phyloP scores from a whole-genome alignment of 2,113 vertebrate genomes.

The Corynorhinus townsendii region DNA sequence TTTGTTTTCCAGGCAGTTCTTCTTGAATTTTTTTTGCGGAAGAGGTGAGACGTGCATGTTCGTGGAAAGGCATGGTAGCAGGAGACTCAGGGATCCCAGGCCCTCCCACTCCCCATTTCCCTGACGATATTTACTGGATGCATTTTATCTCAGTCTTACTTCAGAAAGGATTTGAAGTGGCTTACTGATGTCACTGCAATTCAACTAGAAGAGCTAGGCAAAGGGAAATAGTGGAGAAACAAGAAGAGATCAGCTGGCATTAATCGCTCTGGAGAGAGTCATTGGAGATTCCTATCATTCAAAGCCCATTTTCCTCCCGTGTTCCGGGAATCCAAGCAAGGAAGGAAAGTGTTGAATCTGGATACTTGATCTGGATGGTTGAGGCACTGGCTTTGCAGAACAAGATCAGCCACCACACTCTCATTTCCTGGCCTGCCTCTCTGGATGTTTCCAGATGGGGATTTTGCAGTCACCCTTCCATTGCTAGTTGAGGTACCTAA shows the following conservation, averaged over 20 bases:
- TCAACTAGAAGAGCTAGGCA: background rate
- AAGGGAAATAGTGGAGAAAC: background rate
- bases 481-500: no score
- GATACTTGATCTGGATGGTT: no score
- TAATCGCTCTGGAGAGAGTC: background rate
- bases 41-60: background rate
- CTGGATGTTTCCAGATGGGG: no score
- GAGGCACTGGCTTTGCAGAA: background rate
- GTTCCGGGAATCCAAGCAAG: background rate
- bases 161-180: background rate
- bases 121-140: background rate
- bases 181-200: background rate
- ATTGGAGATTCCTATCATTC: background rate
- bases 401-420: background rate
- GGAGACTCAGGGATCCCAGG: background rate
- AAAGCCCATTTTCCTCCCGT: background rate
- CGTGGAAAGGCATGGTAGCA: background rate
- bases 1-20: background rate
- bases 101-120: background rate
- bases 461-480: no score
- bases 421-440: background rate
- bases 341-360: background rate
- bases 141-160: background rate
- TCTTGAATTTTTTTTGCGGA: background rate
- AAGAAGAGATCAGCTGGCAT: rapidly evolving